phyloP scores from a whole-genome alignment of 2,113 vertebrate species.

The Anarrhichthys ocellatus region DNA sequence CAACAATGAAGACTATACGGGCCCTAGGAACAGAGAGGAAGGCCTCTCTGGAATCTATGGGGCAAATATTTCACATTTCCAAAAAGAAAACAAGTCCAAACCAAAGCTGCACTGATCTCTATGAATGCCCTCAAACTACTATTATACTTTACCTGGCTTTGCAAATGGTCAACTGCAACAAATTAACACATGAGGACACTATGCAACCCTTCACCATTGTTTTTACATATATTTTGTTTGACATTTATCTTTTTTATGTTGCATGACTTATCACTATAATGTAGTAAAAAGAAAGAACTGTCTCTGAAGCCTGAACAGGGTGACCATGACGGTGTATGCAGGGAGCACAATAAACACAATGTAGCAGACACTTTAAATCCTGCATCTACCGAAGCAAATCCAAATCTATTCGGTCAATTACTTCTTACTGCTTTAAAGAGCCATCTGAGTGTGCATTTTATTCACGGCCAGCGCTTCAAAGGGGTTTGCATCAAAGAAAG shows the following conservation, averaged over 20 bases:
- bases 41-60: slow-evolving; percentile 67
- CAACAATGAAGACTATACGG: slow-evolving; percentile 58
- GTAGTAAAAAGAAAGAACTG: not conserved
- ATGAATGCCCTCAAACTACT: slow-evolving; percentile 1
- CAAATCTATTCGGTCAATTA: slow-evolving; percentile 19
- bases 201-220: not conserved
- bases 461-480: slow-evolving; percentile 70
- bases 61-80: slow-evolving; percentile 66
- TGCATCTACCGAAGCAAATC: slow-evolving; percentile 10
- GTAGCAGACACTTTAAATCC: not conserved
- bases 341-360: slow-evolving; percentile 26
- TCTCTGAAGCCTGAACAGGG: slow-evolving; percentile 57
- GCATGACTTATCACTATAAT: not conserved
- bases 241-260: not conserved
- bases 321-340: slow-evolving; percentile 50
- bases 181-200: not conserved
- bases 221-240: not conserved
- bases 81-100: slow-evolving; percentile 18
- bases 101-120: slow-evolving; percentile 1
- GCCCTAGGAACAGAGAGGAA: slow-evolving; percentile 54
- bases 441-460: slow-evolving; percentile 44
- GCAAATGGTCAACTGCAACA: not conserved
- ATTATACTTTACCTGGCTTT: not conserved
- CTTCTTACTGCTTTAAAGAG: slow-evolving; percentile 51
- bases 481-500: slow-evolving; percentile 68